Base-by-base conservation (phyloP, 2,888 invertebrate species). In the Apamea monoglypha region DNA sequence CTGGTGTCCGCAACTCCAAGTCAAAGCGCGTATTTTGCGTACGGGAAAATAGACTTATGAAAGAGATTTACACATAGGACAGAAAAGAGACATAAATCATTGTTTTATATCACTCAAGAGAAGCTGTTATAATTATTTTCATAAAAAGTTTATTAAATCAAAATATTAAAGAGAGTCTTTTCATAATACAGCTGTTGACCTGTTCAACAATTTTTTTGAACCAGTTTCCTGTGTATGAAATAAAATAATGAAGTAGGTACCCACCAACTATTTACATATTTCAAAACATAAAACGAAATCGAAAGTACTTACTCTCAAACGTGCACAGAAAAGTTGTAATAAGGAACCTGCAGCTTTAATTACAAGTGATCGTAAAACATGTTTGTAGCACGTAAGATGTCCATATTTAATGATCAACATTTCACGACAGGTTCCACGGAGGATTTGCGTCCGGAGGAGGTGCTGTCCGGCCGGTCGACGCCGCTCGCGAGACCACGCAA, bases 401-500 rank as follows among this genome's bases (percentile, higher is more conserved):
- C 84, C 83, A 86, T 87, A 78, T 40, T 80, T 84, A 84, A 80
- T 70, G 0, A 78, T 67, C 71, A 73, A 81, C 76, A 83, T 83
- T 81, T 79, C 74, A 63, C 40, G 73, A 87, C 93, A 96, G 97
- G 96, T 88, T 97, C 97, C 56, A 95, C 96, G 83, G 97, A 94
- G 91, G 97, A 94, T 90, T 94, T 94, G 79, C 96, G 95, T 77
- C 94, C 92, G 79, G 95, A 96, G 90, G 97, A 96, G 88, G 92
- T 97, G 91, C 87, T 97, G 82, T 97, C 98, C 0, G 98, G 98
- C 1, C 95, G 98, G 85, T 98, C 98, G 63, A 98, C 98, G 18
- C 98, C 98, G 0, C 97, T 98, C 83, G 97, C 97, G 16, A 97
- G 98, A 21, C 98, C 98, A 36, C 98, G 98, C 89, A 98, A 98